These are phyloP conservation scores for Rhizoglyphus robini DNA, from an alignment of 1,140 invertebrate genomes.

Conservation along the genomic window DNA sequence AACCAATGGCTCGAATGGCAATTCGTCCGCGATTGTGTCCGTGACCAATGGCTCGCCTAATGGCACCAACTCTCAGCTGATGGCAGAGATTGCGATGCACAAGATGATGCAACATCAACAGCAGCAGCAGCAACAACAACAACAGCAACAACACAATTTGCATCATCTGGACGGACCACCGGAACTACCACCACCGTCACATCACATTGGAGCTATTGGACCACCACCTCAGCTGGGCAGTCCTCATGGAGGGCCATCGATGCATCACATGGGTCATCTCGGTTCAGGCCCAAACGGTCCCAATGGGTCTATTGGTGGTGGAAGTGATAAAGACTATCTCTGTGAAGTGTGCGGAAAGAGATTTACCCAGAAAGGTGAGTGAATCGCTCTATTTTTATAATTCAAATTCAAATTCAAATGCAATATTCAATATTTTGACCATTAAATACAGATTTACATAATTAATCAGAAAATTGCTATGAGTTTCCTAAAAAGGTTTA, in stretches of 20 bases:
- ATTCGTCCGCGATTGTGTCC: no score
- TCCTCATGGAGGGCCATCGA: no score
- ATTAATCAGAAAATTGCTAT: no score
- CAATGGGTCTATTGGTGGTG: not conserved
- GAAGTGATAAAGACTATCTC: slow-evolving; percentile 25
- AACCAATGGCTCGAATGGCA: no score
- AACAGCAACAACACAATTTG: not conserved
- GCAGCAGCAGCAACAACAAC: not conserved
- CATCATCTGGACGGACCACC: no score
- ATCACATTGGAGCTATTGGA: no score
- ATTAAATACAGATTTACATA: no score
- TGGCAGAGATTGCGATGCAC: not conserved
- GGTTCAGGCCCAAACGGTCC: not conserved
- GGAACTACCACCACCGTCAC: not conserved
- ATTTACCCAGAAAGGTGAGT: slow-evolving; percentile 33
- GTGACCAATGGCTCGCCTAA: not conserved
- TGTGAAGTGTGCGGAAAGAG: slow-evolving; percentile 37
- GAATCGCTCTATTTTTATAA: not conserved
- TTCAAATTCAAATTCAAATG: not conserved
- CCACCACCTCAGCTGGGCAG: no score
- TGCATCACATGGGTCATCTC: not conserved
- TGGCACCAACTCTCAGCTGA: not conserved
- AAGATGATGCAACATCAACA: not conserved
- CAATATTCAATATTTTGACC: no score
- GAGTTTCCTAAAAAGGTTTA: no score